Base-by-base conservation (phyloP, 2,113 vertebrate genomes). In the Chionis minor region DNA sequence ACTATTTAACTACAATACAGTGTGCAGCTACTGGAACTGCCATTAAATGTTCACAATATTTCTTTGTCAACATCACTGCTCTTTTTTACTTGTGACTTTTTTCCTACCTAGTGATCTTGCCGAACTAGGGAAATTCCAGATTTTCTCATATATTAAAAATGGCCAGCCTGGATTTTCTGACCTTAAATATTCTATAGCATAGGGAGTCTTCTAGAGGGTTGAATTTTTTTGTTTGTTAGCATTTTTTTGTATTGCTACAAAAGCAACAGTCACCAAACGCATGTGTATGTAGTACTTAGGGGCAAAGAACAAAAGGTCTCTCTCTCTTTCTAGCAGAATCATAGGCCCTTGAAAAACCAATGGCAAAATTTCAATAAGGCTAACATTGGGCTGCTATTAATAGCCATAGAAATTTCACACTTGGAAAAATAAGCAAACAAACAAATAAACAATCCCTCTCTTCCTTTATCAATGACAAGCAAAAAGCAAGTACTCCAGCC, bases 1-100 rank as follows among this genome's bases (percentile, higher is more conserved):
- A 95, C 55, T 83, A 65, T 84, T 97, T 97, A 96, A 94, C 81
- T 71, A 63, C 81, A 92, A 92, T 77, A 78, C 59, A 24, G 33
- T 79, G 94, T 94, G 93, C 93, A 97, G 81, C 87, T 96, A 86
- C 87, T 90, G 90, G 82, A 96, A 97, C 94, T 92, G 91, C 90
- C 94, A 93, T 95, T 95, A 97, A 96, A 86, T 84, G 51, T 51
- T 95, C 93, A 93, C 79, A 88, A 78, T 95, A 92, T 93, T 95
- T 95, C 63, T 90, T 93, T 96, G 93, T 94, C 79, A 92, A 56
- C 89, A 95, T 38, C 42, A 32, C 54, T 94, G 95, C 63, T 87
- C 66, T 92, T 90, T 91, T 94, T 73, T 38, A 6, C n/a, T 74
- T 63, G 28, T 66, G 66, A 66, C 5, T 69, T 47, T 71, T 87